Conservation (phyloP, 2,888 invertebrate species). For the Hypolimnas misippus region DNA sequence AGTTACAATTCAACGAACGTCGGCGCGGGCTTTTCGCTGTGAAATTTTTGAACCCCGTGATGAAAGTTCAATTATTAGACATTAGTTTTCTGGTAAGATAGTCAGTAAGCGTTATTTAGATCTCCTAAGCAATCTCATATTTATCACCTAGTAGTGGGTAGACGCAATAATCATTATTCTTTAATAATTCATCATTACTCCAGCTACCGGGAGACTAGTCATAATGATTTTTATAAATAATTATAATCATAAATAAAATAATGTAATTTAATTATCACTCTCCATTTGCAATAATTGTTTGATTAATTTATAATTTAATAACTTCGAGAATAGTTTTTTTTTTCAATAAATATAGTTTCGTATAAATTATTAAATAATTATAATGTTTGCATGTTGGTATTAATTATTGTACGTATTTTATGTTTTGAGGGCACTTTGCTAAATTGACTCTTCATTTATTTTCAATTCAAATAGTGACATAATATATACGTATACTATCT, state of each 20-base stretch:
- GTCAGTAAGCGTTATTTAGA: constrained; percentile 61
- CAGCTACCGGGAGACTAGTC: constrained; percentile 66
- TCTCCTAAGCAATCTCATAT: constrained; percentile 71
- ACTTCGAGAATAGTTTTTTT: constrained; percentile 44
- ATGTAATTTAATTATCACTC: constrained; percentile 43
- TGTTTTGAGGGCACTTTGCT: constrained; percentile 37
- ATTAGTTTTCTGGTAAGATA: constrained; percentile 30
- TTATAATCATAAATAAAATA: constrained; percentile 46
- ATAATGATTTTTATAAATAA: constrained; percentile 54
- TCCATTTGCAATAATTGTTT: constrained; percentile 47
- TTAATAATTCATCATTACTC: constrained; percentile 53
- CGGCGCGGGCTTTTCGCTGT: constrained; percentile 28
- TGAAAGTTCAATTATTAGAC: constrained; percentile 28
- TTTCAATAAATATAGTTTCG: constrained; percentile 35
- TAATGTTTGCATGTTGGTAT: constrained; percentile 47
- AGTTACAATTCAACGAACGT: constrained; percentile 4
- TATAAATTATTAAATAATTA: constrained; percentile 25
- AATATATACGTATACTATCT: constrained; percentile 9
- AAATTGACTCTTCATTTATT: constrained; percentile 11
- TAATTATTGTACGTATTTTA: constrained; percentile 34
- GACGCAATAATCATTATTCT: constrained; percentile 51
- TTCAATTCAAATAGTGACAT: not conserved
- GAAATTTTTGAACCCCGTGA: constrained; percentile 21
- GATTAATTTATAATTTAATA: constrained; percentile 45
- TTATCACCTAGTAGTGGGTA: constrained; percentile 54